phyloP scores from a whole-genome alignment of 2,888 invertebrate genomes.

The Trichacis sp. region DNA sequence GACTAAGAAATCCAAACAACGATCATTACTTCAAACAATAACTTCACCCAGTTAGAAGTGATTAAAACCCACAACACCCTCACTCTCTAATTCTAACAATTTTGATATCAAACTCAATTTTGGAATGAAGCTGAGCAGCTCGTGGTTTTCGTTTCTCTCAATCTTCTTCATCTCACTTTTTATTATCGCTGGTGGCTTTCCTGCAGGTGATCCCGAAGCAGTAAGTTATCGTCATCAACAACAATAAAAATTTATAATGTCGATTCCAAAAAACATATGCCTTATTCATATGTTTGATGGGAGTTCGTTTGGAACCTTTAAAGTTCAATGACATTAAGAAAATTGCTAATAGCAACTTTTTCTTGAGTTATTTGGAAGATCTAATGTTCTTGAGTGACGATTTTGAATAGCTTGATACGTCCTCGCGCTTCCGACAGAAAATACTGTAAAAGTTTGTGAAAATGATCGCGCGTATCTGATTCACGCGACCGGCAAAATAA shows the following conservation, averaged over 20 bases:
- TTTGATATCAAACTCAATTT: neutral
- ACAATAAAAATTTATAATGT: too few species aligned
- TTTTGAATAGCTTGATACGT: neutral
- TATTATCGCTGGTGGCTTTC: constrained; percentile 52
- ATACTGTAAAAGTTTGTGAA: constrained; percentile 21
- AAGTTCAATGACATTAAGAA: neutral
- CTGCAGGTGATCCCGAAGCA: constrained; percentile 63
- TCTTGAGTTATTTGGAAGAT: too few species aligned
- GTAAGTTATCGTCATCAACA: too few species aligned
- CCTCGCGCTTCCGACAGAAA: constrained; percentile 5
- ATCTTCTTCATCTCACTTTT: constrained; percentile 48
- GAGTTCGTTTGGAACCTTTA: too few species aligned
- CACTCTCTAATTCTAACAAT: neutral
- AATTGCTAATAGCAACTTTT: too few species aligned
- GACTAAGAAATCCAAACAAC: constrained; percentile 27
- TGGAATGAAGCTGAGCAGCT: constrained; percentile 52
- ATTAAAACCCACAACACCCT: constrained; percentile 20
- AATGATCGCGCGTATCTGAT: constrained; percentile 24
- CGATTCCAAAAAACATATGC: too few species aligned
- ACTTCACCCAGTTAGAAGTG: neutral
- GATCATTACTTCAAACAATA: neutral
- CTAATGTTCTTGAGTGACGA: neutral
- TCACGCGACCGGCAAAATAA: constrained; percentile 30
- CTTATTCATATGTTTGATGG: too few species aligned
- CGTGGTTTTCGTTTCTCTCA: constrained; percentile 40